Conservation (phyloP, 2,888 invertebrate species). For the Aspidiotus destructor region DNA sequence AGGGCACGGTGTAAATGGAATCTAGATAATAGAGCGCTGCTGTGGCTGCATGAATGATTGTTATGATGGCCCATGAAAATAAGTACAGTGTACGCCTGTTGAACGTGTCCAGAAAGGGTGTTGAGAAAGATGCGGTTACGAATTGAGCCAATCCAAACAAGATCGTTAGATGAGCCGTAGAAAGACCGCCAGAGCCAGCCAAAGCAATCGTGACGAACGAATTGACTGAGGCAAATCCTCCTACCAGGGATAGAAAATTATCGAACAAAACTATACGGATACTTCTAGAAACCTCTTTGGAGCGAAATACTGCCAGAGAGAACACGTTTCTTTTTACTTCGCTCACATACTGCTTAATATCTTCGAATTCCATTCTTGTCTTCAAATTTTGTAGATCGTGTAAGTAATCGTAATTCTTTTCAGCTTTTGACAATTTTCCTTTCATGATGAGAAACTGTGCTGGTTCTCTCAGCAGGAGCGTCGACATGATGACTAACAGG, state of each 20-base stretch:
- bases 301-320: no score
- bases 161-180: neutral
- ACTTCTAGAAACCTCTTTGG: no score
- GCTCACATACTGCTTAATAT: no score
- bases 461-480: conserved; percentile 36
- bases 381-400: neutral
- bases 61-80: neutral
- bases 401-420: neutral
- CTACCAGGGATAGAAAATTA: no score
- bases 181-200: no score
- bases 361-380: no score
- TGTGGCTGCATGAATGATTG: neutral
- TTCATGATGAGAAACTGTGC: conserved; percentile 35
- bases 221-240: no score
- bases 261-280: no score
- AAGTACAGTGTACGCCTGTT: neutral
- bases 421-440: conserved; percentile 25
- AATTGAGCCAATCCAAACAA: neutral
- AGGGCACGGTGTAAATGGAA: neutral
- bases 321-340: no score
- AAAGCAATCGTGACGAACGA: no score
- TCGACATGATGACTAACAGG: neutral
- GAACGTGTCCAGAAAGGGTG: conserved; percentile 3
- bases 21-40: conserved; percentile 1
- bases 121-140: neutral